These are phyloP conservation scores for Tetranychus cinnabarinus DNA, from an alignment of 1,140 invertebrate genomes.

Conservation along the genomic window DNA sequence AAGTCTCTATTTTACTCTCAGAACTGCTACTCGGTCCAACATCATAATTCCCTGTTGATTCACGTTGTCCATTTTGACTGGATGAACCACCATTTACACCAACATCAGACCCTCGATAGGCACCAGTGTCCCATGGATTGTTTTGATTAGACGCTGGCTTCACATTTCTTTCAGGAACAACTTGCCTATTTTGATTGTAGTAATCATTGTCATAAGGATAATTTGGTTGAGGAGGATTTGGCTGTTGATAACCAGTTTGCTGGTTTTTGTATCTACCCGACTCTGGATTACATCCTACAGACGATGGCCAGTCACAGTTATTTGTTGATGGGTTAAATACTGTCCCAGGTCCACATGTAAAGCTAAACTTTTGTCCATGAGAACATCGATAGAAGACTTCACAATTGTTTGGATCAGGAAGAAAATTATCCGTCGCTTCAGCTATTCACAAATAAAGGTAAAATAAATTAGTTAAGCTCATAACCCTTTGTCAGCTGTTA, in stretches of 20 bases:
- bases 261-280: neutral
- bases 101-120: neutral
- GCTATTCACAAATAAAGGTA: neutral
- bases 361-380: neutral
- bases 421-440: neutral
- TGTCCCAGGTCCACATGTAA: constrained; percentile 4
- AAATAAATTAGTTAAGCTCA: too few relatives aligned
- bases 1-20: too few relatives aligned
- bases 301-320: constrained; percentile 2
- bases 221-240: neutral
- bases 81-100: neutral
- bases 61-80: neutral
- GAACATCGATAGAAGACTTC: neutral
- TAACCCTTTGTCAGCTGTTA: too few relatives aligned
- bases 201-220: too few relatives aligned
- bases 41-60: too few relatives aligned
- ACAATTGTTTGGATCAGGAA: constrained; percentile 1
- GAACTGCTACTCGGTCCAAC: too few relatives aligned
- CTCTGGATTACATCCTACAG: neutral
- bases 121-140: too few relatives aligned
- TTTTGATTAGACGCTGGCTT: too few relatives aligned
- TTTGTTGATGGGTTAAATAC: neutral
- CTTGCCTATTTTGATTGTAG: too few relatives aligned
- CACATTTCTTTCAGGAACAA: too few relatives aligned
- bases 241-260: neutral